phyloP scores from a whole-genome alignment of 2,888 invertebrate species.

The Conchocele bisecta region DNA sequence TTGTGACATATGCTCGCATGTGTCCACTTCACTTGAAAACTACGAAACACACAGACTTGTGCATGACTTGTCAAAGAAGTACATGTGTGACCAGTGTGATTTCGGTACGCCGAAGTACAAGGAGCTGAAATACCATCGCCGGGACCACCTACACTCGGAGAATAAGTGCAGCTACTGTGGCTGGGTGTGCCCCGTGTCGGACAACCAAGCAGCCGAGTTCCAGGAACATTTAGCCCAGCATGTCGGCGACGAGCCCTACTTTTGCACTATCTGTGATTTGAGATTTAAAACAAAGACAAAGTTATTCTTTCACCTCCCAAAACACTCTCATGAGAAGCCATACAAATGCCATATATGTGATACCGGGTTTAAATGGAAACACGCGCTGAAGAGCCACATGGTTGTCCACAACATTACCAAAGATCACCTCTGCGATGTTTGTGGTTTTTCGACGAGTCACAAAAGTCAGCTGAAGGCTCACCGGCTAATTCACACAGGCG shows the following conservation, averaged over 20 bases:
- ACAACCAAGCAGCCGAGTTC: conserved; percentile 66
- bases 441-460: conserved; percentile 85
- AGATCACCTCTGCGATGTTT: conserved; percentile 85
- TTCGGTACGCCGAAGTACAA: conserved; percentile 64
- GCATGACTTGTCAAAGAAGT: conserved; percentile 39
- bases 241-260: conserved; percentile 84
- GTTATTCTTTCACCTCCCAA: conserved; percentile 84
- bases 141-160: conserved; percentile 70
- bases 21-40: conserved; percentile 22
- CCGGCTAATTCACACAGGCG: conserved; percentile 84
- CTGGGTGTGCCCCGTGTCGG: conserved; percentile 70
- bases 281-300: conserved; percentile 84
- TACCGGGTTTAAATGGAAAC: conserved; percentile 86
- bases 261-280: conserved; percentile 84
- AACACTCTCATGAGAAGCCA: conserved; percentile 85
- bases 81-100: conserved; percentile 69
- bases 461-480: conserved; percentile 85
- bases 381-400: conserved; percentile 84
- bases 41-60: conserved; percentile 33
- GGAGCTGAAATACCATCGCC: conserved; percentile 67
- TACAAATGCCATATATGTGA: conserved; percentile 84
- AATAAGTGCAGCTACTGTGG: conserved; percentile 82
- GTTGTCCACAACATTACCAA: conserved; percentile 84
- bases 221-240: conserved; percentile 83
- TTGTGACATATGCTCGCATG: conserved; percentile 62